These are phyloP conservation scores for Holothuria glaberrima DNA, from an alignment of 35 echinoderm and acorn worm species.

Conservation along the genomic window DNA sequence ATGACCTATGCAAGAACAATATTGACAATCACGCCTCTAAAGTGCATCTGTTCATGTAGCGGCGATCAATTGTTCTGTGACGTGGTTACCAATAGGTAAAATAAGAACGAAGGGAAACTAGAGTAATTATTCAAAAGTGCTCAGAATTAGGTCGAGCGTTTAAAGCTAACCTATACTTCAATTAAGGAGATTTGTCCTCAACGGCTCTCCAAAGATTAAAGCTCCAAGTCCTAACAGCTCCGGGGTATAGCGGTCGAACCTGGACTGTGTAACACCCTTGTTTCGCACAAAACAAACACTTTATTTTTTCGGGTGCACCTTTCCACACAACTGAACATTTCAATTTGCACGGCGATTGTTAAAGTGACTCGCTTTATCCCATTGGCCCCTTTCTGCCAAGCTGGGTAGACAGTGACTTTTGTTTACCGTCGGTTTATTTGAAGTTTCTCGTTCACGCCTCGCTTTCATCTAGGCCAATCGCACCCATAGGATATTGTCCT, in stretches of 20 bases:
- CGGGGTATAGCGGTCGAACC: constrained; percentile 46
- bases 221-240: constrained; percentile 44
- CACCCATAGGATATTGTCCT: constrained; percentile 59
- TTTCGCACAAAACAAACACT: constrained; percentile 59
- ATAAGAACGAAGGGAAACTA: constrained; percentile 30
- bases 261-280: constrained; percentile 46
- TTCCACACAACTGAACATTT: constrained; percentile 50
- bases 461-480: constrained; percentile 56
- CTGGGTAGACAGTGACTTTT: constrained; percentile 20
- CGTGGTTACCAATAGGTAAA: not conserved
- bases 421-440: constrained; percentile 47
- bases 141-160: constrained; percentile 66
- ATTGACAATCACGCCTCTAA: constrained; percentile 41
- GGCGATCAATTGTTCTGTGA: constrained; percentile 41
- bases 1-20: constrained; percentile 52
- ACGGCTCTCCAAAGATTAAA: constrained; percentile 53
- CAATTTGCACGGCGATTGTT: constrained; percentile 61
- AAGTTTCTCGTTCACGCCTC: constrained; percentile 49
- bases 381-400: constrained; percentile 57
- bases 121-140: constrained; percentile 66
- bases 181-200: constrained; percentile 39
- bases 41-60: constrained; percentile 2
- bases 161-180: constrained; percentile 55
- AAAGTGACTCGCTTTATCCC: constrained; percentile 32
- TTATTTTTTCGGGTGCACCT: constrained; percentile 62